These are phyloP conservation scores for Peromyscus californicus DNA, from an alignment of 2,113 vertebrate species.

Conservation along the genomic window DNA sequence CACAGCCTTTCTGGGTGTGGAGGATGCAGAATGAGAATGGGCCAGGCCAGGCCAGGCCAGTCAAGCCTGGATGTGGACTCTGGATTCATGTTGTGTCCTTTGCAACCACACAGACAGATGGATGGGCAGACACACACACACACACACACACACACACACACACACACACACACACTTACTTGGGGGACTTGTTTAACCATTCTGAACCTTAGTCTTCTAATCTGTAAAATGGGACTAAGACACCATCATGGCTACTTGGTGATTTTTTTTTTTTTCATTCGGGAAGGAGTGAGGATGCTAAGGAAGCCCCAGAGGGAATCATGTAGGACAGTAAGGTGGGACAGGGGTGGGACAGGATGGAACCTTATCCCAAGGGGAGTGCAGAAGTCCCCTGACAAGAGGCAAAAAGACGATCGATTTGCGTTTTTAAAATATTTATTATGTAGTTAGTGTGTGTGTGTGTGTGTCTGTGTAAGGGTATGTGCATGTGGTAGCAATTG, in stretches of 20 bases:
- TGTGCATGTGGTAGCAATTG: not conserved
- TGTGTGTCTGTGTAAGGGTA: not conserved
- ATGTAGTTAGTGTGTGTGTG: not conserved
- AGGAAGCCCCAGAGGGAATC: too few relatives aligned
- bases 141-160: not conserved
- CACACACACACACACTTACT: not conserved
- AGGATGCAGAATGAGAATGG: too few relatives aligned
- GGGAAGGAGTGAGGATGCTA: not conserved
- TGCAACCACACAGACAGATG: too few relatives aligned
- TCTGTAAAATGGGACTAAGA: constrained; percentile 17
- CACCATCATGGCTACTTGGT: not conserved
- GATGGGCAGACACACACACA: too few relatives aligned
- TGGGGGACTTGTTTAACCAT: not conserved
- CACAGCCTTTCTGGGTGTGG: not conserved
- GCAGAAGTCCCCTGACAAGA: not conserved
- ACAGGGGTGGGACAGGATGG: not conserved
- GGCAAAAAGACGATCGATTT: not conserved
- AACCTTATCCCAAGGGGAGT: not conserved
- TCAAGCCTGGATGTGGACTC: rapidly evolving
- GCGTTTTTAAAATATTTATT: not conserved
- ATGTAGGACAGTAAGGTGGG: too few relatives aligned
- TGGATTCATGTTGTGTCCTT: not conserved
- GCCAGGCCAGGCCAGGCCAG: not conserved
- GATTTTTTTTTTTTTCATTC: not conserved
- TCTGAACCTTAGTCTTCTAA: not conserved